phyloP scores from a whole-genome alignment of 2,888 invertebrate genomes.

The Eilema sororculum region DNA sequence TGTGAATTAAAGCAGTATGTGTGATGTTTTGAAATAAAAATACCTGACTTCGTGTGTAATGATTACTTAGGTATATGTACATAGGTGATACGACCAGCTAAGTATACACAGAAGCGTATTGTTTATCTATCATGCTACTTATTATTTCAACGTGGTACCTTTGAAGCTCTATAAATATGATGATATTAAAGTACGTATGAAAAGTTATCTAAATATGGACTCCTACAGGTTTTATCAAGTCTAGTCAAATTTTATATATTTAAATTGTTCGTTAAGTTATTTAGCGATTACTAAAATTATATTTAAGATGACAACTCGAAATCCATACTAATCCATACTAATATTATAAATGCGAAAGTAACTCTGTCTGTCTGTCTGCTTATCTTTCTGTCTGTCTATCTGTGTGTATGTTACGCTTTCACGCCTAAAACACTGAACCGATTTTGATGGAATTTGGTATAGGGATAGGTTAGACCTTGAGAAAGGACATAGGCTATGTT shows the following conservation, averaged over 20 bases:
- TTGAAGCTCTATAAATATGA: background rate
- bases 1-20: background rate
- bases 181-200: background rate
- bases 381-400: no score
- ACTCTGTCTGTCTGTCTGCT: no score
- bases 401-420: no score
- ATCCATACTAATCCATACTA: no score
- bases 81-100: slow-evolving; percentile 34
- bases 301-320: background rate
- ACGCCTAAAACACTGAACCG: no score
- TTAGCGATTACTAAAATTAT: background rate
- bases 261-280: background rate
- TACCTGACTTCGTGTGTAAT: background rate
- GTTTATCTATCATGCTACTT: slow-evolving; percentile 45
- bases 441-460: no score
- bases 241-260: background rate
- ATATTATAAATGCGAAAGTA: no score
- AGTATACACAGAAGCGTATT: slow-evolving; percentile 36
- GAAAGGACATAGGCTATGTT: no score
- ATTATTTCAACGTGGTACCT: slow-evolving; percentile 25
- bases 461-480: no score
- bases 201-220: background rate
- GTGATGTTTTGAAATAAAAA: background rate
- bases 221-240: background rate
- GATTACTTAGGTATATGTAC: slow-evolving; percentile 3